Evolutionary conservation across 2,888 invertebrate species (phyloP), one percentile per base, ranked within the genome.

Genomic region (Urechis unicinctus): DNA sequence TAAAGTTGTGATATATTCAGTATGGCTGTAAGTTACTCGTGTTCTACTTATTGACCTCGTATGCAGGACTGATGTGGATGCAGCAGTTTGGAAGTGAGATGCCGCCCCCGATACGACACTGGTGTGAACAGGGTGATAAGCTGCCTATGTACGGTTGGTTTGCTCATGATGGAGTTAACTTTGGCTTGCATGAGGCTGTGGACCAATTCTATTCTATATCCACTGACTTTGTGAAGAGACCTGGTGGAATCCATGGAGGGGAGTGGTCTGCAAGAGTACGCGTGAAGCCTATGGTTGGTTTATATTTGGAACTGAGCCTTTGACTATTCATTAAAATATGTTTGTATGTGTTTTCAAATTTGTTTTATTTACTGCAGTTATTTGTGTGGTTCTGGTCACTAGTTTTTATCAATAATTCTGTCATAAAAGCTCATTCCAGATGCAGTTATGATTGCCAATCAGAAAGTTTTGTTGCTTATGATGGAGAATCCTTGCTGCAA

Each of bases 11-110:
- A n/a, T n/a, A n/a, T n/a, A n/a, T n/a, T n/a, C n/a, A n/a, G n/a
- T n/a, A n/a, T n/a, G n/a, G n/a, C n/a, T n/a, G n/a, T n/a, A n/a
- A n/a, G n/a, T n/a, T n/a, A n/a, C n/a, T n/a, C n/a, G n/a, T n/a
- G n/a, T 47, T 47, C 22, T 22, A 46, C 25, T n/a, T 46, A 21
- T 24, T 17, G 25, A 17, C 17, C 17, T 36, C 94, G 94, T 51
- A 52, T 0, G 86, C 91, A 68, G 95, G 96, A 0, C 80, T 95
- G 21, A 93, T 95, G 93, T 96, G 95, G 96, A 92, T 96, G 73
- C 86, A 88, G 61, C 88, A 82, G 64, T 63, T 71, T n/a, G 64
- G 64, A 5, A 56, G 31, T 3, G 56, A 61, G 31, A 88, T 88
- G 61, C 87, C 87, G 61, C 89, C 90, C 0, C 85, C 90, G 41